Percentiles rank a stretch among this genome's conserved stretches.
phyloP scores from a whole-genome alignment of 2,888 invertebrate genomes.

The Pristionchus maxplancki region DNA sequence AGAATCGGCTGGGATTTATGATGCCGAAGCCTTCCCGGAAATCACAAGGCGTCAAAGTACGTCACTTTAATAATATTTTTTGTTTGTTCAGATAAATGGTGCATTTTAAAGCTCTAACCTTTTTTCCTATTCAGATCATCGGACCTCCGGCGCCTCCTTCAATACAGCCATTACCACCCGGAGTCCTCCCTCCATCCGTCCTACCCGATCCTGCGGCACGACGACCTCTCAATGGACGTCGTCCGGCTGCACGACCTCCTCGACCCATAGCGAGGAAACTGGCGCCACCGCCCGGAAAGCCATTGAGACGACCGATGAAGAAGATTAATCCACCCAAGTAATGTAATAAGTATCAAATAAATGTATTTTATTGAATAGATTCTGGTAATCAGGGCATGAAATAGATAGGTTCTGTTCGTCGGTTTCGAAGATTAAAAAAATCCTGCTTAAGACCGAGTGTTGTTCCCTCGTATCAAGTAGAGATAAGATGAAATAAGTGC shows the following conservation, averaged over 20 bases:
- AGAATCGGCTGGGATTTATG: not conserved
- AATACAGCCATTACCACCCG: not conserved
- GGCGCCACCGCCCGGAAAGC: not conserved
- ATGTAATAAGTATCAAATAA: not conserved
- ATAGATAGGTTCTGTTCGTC: too few species aligned
- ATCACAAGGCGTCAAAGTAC: not conserved
- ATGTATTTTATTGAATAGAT: not conserved
- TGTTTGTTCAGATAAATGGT: not conserved
- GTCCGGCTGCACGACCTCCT: not conserved
- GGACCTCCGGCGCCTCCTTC: conserved; percentile 7
- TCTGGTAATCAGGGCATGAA: too few species aligned
- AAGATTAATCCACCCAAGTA: not conserved
- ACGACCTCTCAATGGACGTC: not conserved
- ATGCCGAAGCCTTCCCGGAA: not conserved
- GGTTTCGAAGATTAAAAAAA: too few species aligned
- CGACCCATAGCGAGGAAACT: not conserved
- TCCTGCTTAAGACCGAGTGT: too few species aligned
- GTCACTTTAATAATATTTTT: not conserved
- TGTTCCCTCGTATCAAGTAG: too few species aligned
- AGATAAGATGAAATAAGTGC: too few species aligned
- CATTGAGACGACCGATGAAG: not conserved
- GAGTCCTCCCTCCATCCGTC: not conserved
- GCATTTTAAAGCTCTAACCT: too few species aligned
- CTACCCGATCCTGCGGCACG: not conserved
- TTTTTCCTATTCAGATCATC: not conserved